Evolutionary conservation across 2,888 invertebrate species (phyloP), one percentile per base, ranked within the genome.

Genomic region (Callinectes sapidus): DNA sequence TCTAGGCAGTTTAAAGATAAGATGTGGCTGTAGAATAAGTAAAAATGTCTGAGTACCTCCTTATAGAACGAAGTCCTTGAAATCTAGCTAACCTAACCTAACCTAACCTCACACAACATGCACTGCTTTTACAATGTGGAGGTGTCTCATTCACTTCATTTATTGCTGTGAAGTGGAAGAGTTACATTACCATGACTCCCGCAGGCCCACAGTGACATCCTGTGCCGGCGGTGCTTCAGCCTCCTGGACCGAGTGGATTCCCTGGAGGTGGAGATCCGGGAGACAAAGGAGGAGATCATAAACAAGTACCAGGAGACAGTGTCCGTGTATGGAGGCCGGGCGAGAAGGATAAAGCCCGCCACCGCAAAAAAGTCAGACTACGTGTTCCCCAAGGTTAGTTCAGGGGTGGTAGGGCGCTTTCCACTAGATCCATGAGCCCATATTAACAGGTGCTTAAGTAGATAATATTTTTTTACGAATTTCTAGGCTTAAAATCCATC

Each of bases 121-220:
- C 3, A 28, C 2, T 8, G 13, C 8, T 28, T 71, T 71, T 28
- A 71, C n/a, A 28, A 10, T 28, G 71, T 71, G 28, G 10, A 28
- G 13, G 28, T 28, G 28, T 71, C 28, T 71, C n/a, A 71, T 71
- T 71, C n/a, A n/a, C n/a, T 8, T n/a, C 2, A 13, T 71, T 28
- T n/a, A 28, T 71, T 6, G 13, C 23, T 23, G 71, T 71, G 0
- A 71, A 71, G 71, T 18, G 23, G 5, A 28, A 71, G 8, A 8
- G 10, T 71, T 71, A 71, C 10, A 0, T 8, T 6, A 2, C n/a
- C 39, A 14, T 87, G 2, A 23, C 28, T 39, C 48, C 23, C 35
- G 18, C 93, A 93, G 93, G 91, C 93, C 55, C 93, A 93, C 89
- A 93, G 93, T 86, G 91, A 91, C 39, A 93, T 93, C 39, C 85